These are phyloP conservation scores for Ophion costatus DNA, from an alignment of 2,888 invertebrate genomes.

Conservation along the genomic window DNA sequence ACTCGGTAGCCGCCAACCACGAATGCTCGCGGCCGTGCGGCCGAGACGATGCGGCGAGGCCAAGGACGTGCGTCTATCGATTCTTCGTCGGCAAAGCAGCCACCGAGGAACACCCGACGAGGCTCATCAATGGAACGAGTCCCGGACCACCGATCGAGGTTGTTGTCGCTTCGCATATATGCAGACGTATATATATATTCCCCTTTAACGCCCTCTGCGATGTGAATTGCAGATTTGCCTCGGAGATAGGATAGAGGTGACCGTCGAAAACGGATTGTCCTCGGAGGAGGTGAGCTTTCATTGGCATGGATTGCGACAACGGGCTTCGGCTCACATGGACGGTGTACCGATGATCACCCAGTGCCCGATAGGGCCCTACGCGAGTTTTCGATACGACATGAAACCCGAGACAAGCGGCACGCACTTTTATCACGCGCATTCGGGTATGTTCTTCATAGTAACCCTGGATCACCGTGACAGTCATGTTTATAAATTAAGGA, in stretches of 20 bases:
- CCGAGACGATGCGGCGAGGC: neutral
- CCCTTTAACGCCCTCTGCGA: neutral
- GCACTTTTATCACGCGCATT: constrained; percentile 77
- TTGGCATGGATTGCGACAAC: constrained; percentile 84
- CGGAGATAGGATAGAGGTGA: constrained; percentile 74
- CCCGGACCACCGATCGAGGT: constrained; percentile 78
- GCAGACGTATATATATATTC: neutral
- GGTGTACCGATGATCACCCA: constrained; percentile 83
- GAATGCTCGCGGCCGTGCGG: constrained; percentile 73
- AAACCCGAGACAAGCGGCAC: constrained; percentile 72
- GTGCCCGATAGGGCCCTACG: constrained; percentile 81
- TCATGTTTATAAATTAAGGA: too few relatives aligned
- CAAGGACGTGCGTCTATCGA: constrained; percentile 72
- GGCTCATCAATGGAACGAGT: constrained; percentile 73
- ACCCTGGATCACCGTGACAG: too few relatives aligned
- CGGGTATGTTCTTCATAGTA: constrained; percentile 81
- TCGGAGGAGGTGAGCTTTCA: constrained; percentile 81
- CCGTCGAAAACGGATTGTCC: constrained; percentile 72
- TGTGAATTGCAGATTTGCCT: constrained; percentile 70
- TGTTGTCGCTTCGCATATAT: constrained; percentile 5
- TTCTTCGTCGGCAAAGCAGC: constrained; percentile 69
- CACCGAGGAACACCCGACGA: constrained; percentile 12
- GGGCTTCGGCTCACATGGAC: constrained; percentile 80
- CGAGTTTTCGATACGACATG: constrained; percentile 77
- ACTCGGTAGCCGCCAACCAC: constrained; percentile 37